Conservation (phyloP, 2,888 invertebrate genomes). For the Luffia ferchaultella region DNA sequence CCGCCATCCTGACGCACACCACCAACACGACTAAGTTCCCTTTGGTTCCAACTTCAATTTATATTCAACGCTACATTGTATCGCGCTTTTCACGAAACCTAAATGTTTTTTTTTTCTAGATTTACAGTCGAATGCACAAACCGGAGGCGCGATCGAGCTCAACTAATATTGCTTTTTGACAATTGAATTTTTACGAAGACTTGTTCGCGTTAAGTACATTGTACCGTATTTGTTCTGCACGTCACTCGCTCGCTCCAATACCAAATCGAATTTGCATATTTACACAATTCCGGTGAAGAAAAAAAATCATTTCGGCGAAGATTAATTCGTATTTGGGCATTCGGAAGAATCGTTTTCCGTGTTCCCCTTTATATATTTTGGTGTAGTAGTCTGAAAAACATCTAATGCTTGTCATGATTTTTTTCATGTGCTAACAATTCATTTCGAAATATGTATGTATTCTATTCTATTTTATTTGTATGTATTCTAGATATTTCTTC, state of each 20-base stretch:
- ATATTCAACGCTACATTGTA: no score
- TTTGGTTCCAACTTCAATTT: no score
- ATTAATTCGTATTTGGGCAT: slow-evolving; percentile 12
- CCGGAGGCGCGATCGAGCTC: neutral
- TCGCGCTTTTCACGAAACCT: no score
- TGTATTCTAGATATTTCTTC: no score
- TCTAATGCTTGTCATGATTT: no score
- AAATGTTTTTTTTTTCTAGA: no score
- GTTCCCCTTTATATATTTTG: slow-evolving; percentile 5
- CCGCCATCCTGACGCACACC: no score
- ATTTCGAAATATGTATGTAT: no score
- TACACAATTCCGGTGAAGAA: slow-evolving; percentile 6
- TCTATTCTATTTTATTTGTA: no score
- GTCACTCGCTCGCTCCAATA: neutral
- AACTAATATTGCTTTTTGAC: neutral
- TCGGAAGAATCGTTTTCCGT: slow-evolving; percentile 11
- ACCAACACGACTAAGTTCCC: no score
- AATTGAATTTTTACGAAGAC: neutral
- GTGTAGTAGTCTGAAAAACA: neutral
- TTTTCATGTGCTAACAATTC: no score
- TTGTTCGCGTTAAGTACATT: neutral
- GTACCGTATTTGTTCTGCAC: neutral
- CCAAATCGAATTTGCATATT: slow-evolving; percentile 5
- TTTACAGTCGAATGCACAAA: neutral
- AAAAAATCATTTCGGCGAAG: slow-evolving; percentile 8